Conservation (phyloP, 2,113 vertebrate genomes). For the Pangasianodon hypophthalmus region DNA sequence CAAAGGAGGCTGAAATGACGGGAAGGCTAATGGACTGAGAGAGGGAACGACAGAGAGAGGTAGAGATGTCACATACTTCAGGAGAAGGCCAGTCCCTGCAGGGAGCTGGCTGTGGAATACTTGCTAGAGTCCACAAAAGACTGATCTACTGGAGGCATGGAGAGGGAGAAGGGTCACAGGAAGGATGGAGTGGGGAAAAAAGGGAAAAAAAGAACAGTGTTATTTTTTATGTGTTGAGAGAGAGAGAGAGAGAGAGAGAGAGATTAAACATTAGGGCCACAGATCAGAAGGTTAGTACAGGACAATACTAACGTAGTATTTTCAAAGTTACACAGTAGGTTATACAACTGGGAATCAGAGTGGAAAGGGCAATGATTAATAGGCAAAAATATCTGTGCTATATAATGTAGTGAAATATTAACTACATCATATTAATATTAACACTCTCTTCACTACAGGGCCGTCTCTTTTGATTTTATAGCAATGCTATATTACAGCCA, state of each 20-base stretch:
- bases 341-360: not conserved
- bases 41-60: constrained; percentile 50
- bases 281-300: constrained; percentile 47
- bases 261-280: constrained; percentile 45
- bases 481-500: not conserved
- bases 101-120: constrained; percentile 90
- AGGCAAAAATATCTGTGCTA: not conserved
- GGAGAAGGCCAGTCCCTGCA: constrained; percentile 94
- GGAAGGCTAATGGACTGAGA: constrained; percentile 77
- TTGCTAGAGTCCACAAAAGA: constrained; percentile 96
- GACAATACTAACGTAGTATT: constrained; percentile 11
- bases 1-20: constrained; percentile 83
- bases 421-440: not conserved
- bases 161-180: constrained; percentile 42
- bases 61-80: constrained; percentile 85
- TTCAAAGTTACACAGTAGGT: not conserved
- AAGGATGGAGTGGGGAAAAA: constrained; percentile 35
- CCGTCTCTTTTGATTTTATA: not conserved
- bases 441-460: not conserved
- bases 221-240: constrained; percentile 64
- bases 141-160: constrained; percentile 82
- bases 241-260: constrained; percentile 37
- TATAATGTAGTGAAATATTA: not conserved
- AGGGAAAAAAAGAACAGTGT: constrained; percentile 64
- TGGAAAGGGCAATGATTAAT: not conserved